phyloP scores from a whole-genome alignment of 2,113 vertebrate genomes.

The Aegypius monachus region DNA sequence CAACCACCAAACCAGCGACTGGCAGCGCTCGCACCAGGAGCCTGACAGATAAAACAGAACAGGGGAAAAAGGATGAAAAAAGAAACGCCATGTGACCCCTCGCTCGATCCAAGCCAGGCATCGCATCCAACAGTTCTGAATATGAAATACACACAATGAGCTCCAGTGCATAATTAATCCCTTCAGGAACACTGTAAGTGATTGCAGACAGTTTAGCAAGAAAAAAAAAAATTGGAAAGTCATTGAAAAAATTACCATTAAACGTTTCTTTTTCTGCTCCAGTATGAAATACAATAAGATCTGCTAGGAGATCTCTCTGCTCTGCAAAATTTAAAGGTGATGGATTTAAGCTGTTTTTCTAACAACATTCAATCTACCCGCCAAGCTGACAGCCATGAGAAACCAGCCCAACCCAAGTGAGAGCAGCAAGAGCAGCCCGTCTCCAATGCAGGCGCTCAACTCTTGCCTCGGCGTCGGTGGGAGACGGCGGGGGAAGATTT shows the following conservation, averaged over 20 bases:
- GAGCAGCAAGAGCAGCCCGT: rapidly evolving
- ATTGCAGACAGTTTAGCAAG: constrained; percentile 50
- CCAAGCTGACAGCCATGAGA: not conserved
- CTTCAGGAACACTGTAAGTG: constrained; percentile 46
- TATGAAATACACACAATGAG: constrained; percentile 20
- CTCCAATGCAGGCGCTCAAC: rapidly evolving
- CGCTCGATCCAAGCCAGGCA: not conserved
- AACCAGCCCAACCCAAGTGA: rapidly evolving
- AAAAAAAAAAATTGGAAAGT: constrained; percentile 27
- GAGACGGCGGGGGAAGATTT: rapidly evolving
- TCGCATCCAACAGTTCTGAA: constrained; percentile 12
- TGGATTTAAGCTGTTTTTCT: not conserved
- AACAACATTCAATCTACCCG: not conserved
- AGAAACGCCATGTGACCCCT: not conserved
- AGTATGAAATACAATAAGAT: not conserved
- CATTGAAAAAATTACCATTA: constrained; percentile 33
- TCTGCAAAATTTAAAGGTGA: not conserved
- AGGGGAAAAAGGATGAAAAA: not conserved
- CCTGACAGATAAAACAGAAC: not conserved
- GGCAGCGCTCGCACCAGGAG: not conserved
- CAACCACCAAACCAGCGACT: not conserved
- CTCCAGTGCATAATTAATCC: constrained; percentile 40
- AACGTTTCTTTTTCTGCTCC: not conserved
- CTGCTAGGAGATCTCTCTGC: not conserved
- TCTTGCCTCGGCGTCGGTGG: rapidly evolving